These are phyloP conservation scores for Cydia fagiglandana DNA, from an alignment of 1,140 invertebrate species.

Conservation along the genomic window DNA sequence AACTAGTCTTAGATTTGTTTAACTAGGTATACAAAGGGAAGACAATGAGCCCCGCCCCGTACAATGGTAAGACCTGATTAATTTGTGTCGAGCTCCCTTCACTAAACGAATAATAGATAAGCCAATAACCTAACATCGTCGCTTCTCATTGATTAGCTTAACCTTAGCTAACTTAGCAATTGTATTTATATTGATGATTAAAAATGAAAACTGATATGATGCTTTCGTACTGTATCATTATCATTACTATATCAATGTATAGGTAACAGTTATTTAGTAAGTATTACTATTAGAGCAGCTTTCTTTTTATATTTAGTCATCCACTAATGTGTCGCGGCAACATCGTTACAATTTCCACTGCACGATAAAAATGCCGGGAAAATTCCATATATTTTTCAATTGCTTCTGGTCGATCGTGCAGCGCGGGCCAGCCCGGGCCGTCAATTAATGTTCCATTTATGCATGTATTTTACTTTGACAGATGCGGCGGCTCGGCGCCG, in stretches of 20 bases:
- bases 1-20: conserved; percentile 46
- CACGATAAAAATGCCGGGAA: conserved; percentile 42
- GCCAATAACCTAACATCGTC: conserved; percentile 42
- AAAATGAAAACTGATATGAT: too few relatives aligned
- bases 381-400: conserved; percentile 35
- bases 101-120: conserved; percentile 50
- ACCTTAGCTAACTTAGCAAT: background rate
- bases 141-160: conserved; percentile 33
- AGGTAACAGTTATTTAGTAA: too few relatives aligned
- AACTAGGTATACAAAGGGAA: conserved; percentile 35
- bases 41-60: conserved; percentile 36
- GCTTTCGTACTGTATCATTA: too few relatives aligned
- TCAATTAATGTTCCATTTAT: conserved; percentile 53
- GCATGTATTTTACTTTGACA: conserved; percentile 33
- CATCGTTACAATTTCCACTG: conserved; percentile 40
- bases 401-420: conserved; percentile 37
- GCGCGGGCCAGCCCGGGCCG: conserved; percentile 43
- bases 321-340: conserved; percentile 7
- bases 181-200: background rate
- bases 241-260: too few relatives aligned
- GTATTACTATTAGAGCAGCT: too few relatives aligned
- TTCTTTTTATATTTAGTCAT: background rate
- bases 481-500: conserved; percentile 17
- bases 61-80: conserved; percentile 45
- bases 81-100: conserved; percentile 40